phyloP scores from a whole-genome alignment of 2,113 vertebrate species.

The Nothocercus julius region DNA sequence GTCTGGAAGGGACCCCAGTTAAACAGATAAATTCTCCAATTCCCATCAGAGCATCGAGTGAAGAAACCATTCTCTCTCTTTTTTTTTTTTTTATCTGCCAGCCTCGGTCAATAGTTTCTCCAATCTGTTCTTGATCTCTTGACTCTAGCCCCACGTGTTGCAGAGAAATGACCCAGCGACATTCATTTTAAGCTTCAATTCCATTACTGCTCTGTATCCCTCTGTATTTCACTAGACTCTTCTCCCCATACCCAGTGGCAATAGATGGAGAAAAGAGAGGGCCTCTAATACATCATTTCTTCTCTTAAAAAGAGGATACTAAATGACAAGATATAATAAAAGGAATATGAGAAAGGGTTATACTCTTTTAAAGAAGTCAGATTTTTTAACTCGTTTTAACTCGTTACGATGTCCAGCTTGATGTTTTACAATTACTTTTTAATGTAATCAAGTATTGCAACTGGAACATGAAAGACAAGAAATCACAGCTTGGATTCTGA shows the following conservation, averaged over 20 bases:
- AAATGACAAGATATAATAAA: background rate
- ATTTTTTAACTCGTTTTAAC: background rate
- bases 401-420: background rate
- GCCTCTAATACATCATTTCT: background rate
- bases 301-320: background rate
- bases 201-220: background rate
- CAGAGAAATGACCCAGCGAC: background rate
- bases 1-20: rapidly evolving
- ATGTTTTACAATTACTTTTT: background rate
- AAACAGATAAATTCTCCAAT: background rate
- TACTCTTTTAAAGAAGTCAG: background rate
- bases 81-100: background rate
- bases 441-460: background rate
- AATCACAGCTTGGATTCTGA: background rate
- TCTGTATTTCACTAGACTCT: background rate
- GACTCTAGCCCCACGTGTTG: background rate
- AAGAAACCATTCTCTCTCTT: background rate
- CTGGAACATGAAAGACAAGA: background rate
- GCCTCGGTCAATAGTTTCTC: background rate
- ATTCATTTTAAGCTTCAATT: background rate
- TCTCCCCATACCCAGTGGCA: background rate
- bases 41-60: background rate
- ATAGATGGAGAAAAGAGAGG: background rate
- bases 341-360: background rate
- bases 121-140: background rate